Percentiles rank a stretch among this genome's conserved stretches.
Evolutionary conservation across 2,888 invertebrate genomes (phyloP).

Genomic region (Pristionchus fissidentatus): DNA sequence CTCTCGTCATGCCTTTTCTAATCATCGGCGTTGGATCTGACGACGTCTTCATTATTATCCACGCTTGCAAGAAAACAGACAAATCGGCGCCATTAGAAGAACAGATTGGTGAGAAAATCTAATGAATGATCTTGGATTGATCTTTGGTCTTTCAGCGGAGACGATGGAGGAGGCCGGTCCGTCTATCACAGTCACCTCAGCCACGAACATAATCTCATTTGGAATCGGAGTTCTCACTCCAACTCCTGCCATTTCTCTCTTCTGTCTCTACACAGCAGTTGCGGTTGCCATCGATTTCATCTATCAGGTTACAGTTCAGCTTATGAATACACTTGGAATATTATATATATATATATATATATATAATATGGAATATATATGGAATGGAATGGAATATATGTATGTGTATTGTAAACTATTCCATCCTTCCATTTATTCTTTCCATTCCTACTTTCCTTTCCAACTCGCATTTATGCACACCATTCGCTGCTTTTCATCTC

Average conservation of each 20-base stretch:
- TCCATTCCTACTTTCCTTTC: neutral
- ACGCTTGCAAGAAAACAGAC: conserved; percentile 65
- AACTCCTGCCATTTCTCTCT: conserved; percentile 66
- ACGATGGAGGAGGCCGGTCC: conserved; percentile 68
- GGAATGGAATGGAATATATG: too few relatives aligned
- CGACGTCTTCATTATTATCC: conserved; percentile 70
- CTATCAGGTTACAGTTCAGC: too few relatives aligned
- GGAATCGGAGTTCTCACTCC: conserved; percentile 64
- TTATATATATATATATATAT: too few relatives aligned
- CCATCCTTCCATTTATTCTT: neutral
- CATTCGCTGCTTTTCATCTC: too few relatives aligned
- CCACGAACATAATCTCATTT: conserved; percentile 67
- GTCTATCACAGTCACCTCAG: conserved; percentile 67
- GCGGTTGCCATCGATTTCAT: conserved; percentile 65
- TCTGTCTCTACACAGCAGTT: conserved; percentile 66
- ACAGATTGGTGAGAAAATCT: conserved; percentile 56
- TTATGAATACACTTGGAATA: too few relatives aligned
- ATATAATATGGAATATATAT: too few relatives aligned
- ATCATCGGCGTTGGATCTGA: conserved; percentile 70
- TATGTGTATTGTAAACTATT: too few relatives aligned
- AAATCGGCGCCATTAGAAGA: conserved; percentile 59
- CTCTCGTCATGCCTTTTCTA: conserved; percentile 69
- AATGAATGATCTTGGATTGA: neutral
- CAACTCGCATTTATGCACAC: neutral
- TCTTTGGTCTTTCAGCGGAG: conserved; percentile 53